Base-by-base conservation (phyloP, 2,113 vertebrate genomes). In the Nansenia antarctica region DNA sequence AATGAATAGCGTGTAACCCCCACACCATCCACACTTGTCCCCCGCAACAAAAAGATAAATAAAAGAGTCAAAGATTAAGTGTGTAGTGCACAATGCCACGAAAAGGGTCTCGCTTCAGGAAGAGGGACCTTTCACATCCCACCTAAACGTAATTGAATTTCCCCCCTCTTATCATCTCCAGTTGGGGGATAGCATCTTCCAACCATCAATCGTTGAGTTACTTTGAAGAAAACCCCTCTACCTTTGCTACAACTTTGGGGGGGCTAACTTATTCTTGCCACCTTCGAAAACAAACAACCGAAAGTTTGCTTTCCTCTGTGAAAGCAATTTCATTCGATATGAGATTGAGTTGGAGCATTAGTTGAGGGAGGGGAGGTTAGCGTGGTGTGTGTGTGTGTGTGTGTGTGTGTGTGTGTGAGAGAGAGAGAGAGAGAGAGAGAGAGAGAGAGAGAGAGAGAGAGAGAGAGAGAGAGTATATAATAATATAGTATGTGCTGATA, bases 311-410 rank as follows among this genome's bases (percentile, higher is more conserved):
- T 24, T 69, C 67, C 67, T 26, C 53, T 58, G 58, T 66, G 30
- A 78, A 85, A 78, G 80, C 82, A 82, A 85, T 83, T 86, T 87
- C 81, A 83, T 80, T n/a, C 39, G 72, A 76, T 76, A 77, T 64
- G 82, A 82, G 74, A 69, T 61, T 64, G 76, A 60, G 27, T 32
- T 58, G 27, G 24, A 45, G 42, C 12, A 18, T 15, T n/a, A n/a
- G n/a, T n/a, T n/a, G n/a, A n/a, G n/a, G n/a, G n/a, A n/a, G 53
- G 55, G 55, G 15, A 58, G 22, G 29, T 15, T 58, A 29, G 29
- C 29, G 20, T 22, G 20, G 3, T 5, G 12, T 26, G 27, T 30
- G 26, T 31, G 27, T 27, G 12, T 32, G 24, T 45, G 61, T 8
- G 22, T 27, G 35, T 42, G 2, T 20, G 61, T 7, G 12, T 42